These are phyloP conservation scores for Ooceraea biroi DNA, from an alignment of 1,140 invertebrate genomes.

Conservation along the genomic window DNA sequence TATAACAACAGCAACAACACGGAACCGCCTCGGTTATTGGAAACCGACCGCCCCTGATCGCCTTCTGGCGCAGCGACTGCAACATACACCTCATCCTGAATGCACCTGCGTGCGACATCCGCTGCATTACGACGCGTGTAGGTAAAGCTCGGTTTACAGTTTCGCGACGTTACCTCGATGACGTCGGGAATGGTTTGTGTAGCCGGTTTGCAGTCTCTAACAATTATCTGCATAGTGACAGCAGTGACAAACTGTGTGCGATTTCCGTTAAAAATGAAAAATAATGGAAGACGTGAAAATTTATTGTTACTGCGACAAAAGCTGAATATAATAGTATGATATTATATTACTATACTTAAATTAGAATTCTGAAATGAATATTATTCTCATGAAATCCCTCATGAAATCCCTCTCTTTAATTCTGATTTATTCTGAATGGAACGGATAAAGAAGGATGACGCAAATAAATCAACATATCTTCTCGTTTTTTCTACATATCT, in stretches of 20 bases:
- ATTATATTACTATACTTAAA: not conserved
- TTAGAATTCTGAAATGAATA: not conserved
- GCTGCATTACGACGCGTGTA: not conserved
- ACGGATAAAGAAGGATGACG: not conserved
- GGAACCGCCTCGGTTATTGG: slow-evolving; percentile 60
- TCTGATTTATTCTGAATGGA: not conserved
- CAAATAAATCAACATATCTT: not conserved
- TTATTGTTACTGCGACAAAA: not conserved
- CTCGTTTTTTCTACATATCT: not conserved
- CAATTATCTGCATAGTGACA: not conserved
- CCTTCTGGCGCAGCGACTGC: slow-evolving; percentile 47
- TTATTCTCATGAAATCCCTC: not conserved
- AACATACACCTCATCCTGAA: not conserved
- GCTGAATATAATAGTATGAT: too few species aligned
- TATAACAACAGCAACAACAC: slow-evolving; percentile 37
- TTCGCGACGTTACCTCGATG: not conserved
- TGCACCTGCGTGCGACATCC: slow-evolving; percentile 33
- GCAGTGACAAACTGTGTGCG: too few species aligned
- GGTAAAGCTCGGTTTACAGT: slow-evolving; percentile 32
- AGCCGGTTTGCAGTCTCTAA: not conserved
- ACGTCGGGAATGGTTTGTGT: not conserved
- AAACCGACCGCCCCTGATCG: slow-evolving; percentile 52
- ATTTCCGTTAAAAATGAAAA: too few species aligned
- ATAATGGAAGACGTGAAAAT: not conserved
- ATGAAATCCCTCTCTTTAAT: not conserved